Conservation (phyloP, 2,113 vertebrate genomes). For the Vanacampus margaritifer region DNA sequence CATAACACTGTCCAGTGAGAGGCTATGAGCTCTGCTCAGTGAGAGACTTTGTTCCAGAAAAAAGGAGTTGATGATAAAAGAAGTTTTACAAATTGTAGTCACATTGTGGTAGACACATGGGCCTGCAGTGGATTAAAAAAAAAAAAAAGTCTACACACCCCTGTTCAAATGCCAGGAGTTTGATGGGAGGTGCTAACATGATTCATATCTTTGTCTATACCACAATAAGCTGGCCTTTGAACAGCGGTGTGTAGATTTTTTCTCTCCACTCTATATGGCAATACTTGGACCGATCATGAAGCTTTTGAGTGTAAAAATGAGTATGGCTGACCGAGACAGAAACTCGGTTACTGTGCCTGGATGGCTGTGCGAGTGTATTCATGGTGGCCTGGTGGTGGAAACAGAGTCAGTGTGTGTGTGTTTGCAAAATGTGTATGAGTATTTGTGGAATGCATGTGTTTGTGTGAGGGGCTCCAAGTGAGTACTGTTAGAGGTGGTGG, state of each 20-base stretch:
- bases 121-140: too few species aligned
- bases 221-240: too few species aligned
- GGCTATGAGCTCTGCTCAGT: not conserved
- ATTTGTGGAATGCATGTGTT: constrained; percentile 43
- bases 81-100: not conserved
- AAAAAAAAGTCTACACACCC: too few species aligned
- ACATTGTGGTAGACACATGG: too few species aligned
- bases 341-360: constrained; percentile 61
- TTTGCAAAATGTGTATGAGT: constrained; percentile 20
- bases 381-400: not conserved
- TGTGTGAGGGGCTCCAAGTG: constrained; percentile 28
- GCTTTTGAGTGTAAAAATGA: not conserved
- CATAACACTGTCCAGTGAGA: constrained; percentile 53
- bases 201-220: too few species aligned
- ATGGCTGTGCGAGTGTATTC: constrained; percentile 20
- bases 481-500: constrained; percentile 2
- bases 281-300: not conserved
- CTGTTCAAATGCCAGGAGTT: too few species aligned
- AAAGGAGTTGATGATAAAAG: not conserved
- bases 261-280: too few species aligned
- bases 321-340: constrained; percentile 33
- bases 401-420: constrained; percentile 1
- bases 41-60: not conserved
- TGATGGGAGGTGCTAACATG: too few species aligned
- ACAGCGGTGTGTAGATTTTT: too few species aligned